Percentiles rank a stretch among this genome's conserved stretches.
Conservation (phyloP, 1,140 invertebrate species). For the Chionoecetes opilio region DNA sequence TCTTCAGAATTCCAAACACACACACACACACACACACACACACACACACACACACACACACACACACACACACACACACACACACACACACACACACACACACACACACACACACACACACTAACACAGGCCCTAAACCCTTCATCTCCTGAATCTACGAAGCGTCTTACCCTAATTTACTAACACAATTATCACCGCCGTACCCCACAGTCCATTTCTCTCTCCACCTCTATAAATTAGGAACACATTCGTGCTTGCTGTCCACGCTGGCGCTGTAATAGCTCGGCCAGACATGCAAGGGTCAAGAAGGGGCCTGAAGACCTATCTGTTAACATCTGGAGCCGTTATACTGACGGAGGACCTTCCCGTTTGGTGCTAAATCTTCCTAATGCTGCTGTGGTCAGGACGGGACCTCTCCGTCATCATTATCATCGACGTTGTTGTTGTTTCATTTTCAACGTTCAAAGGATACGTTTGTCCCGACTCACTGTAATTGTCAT, state of each 20-base stretch:
- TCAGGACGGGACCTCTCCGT: conserved; percentile 1
- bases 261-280: conserved; percentile 15
- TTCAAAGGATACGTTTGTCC: conserved; percentile 15
- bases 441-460: conserved; percentile 11
- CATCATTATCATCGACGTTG: background rate
- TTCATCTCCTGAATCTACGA: background rate
- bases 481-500: background rate
- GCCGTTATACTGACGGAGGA: conserved; percentile 25
- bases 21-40: background rate
- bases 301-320: background rate
- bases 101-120: background rate
- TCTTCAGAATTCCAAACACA: too few relatives aligned
- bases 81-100: background rate
- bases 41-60: background rate
- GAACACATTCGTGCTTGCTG: background rate
- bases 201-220: background rate
- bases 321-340: conserved; percentile 19
- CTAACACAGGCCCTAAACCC: background rate
- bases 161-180: conserved; percentile 9
- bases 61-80: background rate
- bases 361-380: conserved; percentile 2
- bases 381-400: conserved; percentile 25
- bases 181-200: conserved; percentile 27
- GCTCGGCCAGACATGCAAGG: background rate
- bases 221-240: background rate